Evolutionary conservation across 2,888 invertebrate species (phyloP).

Genomic region (Auanema freiburgensis): DNA sequence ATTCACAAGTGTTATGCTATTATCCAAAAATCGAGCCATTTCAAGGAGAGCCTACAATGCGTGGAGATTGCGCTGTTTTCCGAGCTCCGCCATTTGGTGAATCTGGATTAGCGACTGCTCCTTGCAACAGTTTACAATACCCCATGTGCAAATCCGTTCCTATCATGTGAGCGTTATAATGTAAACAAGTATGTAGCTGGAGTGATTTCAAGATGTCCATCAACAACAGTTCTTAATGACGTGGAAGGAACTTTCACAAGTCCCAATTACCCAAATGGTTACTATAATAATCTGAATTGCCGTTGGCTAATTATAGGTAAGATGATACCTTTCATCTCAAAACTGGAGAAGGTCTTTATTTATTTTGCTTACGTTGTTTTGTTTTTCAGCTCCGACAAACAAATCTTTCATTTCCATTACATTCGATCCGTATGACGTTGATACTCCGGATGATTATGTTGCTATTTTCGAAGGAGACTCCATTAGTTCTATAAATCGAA

Average conservation of each 20-base stretch:
- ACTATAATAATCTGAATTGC: conserved; percentile 1
- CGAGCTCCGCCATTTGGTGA: neutral
- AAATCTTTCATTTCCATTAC: conserved; percentile 3
- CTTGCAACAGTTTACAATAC: neutral
- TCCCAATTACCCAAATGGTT: neutral
- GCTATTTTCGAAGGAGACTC: neutral
- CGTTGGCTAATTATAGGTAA: neutral
- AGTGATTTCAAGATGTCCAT: neutral
- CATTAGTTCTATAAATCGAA: neutral
- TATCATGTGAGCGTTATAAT: neutral
- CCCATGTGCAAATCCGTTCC: neutral
- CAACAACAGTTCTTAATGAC: neutral
- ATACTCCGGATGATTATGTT: neutral
- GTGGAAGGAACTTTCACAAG: neutral
- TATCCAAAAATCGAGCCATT: too few relatives aligned
- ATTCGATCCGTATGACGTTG: neutral
- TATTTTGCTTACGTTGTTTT: neutral
- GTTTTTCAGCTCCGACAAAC: neutral
- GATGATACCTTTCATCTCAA: neutral
- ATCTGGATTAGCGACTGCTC: neutral
- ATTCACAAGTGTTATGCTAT: too few relatives aligned
- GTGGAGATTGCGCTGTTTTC: too few relatives aligned
- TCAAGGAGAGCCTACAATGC: too few relatives aligned
- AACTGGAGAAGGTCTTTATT: neutral
- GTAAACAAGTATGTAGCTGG: conserved; percentile 1